Evolutionary conservation across 2,113 vertebrate genomes (phyloP), one percentile per base, ranked within the genome.

Genomic region (Dromiciops gliroides): DNA sequence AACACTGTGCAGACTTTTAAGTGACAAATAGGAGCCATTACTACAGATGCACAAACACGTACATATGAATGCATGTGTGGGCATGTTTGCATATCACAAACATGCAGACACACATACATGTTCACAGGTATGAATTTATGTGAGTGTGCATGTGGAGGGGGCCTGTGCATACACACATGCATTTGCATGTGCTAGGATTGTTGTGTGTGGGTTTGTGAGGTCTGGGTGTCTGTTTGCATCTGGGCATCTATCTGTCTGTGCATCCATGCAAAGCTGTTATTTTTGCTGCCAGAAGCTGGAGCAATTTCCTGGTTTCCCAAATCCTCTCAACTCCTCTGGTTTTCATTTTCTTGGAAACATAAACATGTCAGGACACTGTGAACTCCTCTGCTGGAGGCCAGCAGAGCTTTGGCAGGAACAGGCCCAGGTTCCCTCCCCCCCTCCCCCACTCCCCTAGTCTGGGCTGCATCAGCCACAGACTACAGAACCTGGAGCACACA

Each of bases 291-390:
- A 83, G 67, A 44, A 7, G 67, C 16, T 44, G n/a, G 11, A 83
- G 67, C 67, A 8, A 19, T 44, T 83, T 83, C n/a, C 67, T 83
- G 67, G n/a, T 83, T 83, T 83, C 67, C 67, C 67, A 83, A 44
- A 83, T 83, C 67, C 67, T 19, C n/a, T 83, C 5, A 1, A 22
- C 67, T 83, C 67, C 67, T 83, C 67, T 83, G 67, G 67, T 83
- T 83, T 83, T 83, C 67, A 83, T 83, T 83, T 83, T 83, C 67
- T 44, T 83, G n/a, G 67, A 83, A 83, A 83, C n/a, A 83, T 83
- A 83, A 83, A 83, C 67, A 83, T 83, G 67, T 83, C 67, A 83
- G 67, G 67, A 83, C 67, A 83, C 44, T 83, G 67, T 83, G 67
- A 83, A 83, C 67, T 83, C 67, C n/a, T 83, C n/a, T 67, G 67